Evolutionary conservation across 2,888 invertebrate species (phyloP).

Genomic region (Acleris laterana): DNA sequence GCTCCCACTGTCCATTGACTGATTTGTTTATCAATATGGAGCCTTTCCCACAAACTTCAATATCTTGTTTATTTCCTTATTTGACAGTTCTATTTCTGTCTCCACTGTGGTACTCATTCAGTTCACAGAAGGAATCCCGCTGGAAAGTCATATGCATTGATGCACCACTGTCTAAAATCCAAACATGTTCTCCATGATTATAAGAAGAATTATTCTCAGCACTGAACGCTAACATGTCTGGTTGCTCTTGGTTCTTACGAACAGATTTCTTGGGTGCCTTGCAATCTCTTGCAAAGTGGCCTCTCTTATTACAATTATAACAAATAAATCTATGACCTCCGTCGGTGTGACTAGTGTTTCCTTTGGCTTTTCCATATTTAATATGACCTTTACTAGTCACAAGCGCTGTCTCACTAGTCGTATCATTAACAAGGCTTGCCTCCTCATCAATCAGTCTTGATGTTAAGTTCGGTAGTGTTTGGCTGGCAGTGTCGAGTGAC

Average conservation of each 20-base stretch:
- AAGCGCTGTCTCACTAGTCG: constrained; percentile 37
- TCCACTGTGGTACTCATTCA: constrained; percentile 27
- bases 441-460: constrained; percentile 34
- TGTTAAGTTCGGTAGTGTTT: constrained; percentile 15
- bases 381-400: not conserved
- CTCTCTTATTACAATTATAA: constrained; percentile 14
- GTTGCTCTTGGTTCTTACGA: too few species aligned
- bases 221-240: too few species aligned
- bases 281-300: too few species aligned
- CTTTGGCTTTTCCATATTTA: too few species aligned
- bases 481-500: constrained; percentile 19
- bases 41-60: constrained; percentile 44
- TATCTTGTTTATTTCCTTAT: constrained; percentile 43
- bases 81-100: constrained; percentile 38
- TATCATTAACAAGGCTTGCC: not conserved
- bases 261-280: too few species aligned
- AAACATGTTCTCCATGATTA: too few species aligned
- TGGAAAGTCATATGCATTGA: constrained; percentile 1
- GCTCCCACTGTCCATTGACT: constrained; percentile 45
- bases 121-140: constrained; percentile 41
- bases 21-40: constrained; percentile 43
- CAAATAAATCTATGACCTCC: constrained; percentile 45
- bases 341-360: constrained; percentile 21
- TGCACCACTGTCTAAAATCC: too few species aligned
- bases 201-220: too few species aligned